Evolutionary conservation across 2,797 vertebrate genomes (phyloP), one percentile per base, ranked within the genome.

Genomic region (Peromyscus aztecus): DNA sequence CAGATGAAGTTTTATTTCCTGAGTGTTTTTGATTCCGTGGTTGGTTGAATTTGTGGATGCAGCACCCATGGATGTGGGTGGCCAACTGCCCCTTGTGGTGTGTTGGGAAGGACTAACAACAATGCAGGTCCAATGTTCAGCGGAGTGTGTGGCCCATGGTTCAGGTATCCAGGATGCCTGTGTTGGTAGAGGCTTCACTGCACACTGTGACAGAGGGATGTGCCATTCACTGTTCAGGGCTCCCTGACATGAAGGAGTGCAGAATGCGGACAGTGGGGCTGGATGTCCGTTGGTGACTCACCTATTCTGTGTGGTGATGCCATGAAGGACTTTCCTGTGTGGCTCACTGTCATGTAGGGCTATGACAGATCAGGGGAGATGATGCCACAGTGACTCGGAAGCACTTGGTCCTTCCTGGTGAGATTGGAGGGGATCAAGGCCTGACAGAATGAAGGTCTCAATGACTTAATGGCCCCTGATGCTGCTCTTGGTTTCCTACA

Each of bases 281-380:
- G 27, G 0, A 0, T 27, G 29, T 52, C 40, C 7, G 4, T 86
- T 19, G 6, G 0, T 4, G 16, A 43, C 8, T 31, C 8, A 17
- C 37, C 43, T 40, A 17, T 52, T 80, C 49, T 46, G 12, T 4
- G 7, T 10, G 19, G 86, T 9, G 55, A 16, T 31, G 40, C 21
- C 52, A 75, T 0, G 7, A 13, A 31, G 12, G 19, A 27, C 75
- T 52, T 71, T 49, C 16, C 49, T 1, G 6, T 24, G 27, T 61
- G 14, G 31, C 49, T 37, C 16, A 9, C 55, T 55, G 46, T 61
- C 61, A 9, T 31, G 4, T 17, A 34, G 59, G 3, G 0, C 31
- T 34, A 3, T 37, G 19, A 37, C 21, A 31, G 67, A 55, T 27
- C 23, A n/a, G 78, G 34, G 89, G 52, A 85, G 80, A 29, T n/a